Base-by-base conservation (phyloP, 2,888 invertebrate species). In the Eilema griseolum region DNA sequence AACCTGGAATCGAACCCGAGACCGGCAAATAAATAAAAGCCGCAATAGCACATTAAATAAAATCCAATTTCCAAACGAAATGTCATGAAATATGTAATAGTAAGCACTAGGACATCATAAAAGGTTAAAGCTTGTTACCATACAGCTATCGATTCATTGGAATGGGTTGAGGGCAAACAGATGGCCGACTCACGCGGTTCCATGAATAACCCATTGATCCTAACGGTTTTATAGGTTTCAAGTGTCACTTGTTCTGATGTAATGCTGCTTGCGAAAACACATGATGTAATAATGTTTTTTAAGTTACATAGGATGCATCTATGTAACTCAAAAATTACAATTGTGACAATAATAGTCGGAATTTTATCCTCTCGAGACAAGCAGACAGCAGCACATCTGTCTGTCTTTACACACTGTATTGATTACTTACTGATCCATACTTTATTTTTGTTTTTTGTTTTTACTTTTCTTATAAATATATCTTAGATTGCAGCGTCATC, bases 121-220 rank as follows among this genome's bases (percentile, higher is more conserved):
- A 75, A 67, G 56, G 72, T 65, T 75, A 63, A 62, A 11, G 31
- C 73, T 74, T 80, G 52, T 73, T 71, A 77, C 61, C 71, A 69
- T 61, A 66, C n/a, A 72, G 37, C 63, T 71, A 77, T 72, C 28
- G 72, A 74, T 72, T 79, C 68, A 41, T 78, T 74, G 72, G 57
- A 75, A 71, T 71, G 69, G 52, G 69, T 46, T 75, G 77, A 81
- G 66, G 74, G 28, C 16, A 73, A 70, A 74, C 80, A 81, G 71
- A 73, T 81, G 76, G 76, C 37, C 61, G 52, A 24, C 24, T 69
- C 73, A 73, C 70, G 64, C 70, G 74, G 67, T 31, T 66, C 56
- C 71, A 81, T 68, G 70, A 73, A 73, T 78, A 75, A 80, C 67
- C 74, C 74, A 75, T 80, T 76, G 72, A 80, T 72, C 41, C 31